Conservation (phyloP, 2,113 vertebrate species). For the Dicaeum eximium region DNA sequence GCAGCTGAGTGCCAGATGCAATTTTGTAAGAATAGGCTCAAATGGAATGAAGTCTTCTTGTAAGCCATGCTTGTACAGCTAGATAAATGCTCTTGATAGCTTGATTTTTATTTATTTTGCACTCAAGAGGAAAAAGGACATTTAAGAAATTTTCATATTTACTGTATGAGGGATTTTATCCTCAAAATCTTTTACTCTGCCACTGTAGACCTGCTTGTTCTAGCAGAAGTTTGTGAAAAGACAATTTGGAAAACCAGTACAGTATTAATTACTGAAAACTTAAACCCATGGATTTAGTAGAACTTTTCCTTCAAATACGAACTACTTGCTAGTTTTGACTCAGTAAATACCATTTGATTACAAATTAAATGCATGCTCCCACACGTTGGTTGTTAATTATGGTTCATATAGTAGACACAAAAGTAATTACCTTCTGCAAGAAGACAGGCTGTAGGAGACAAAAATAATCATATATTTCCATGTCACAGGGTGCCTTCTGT, state of each 20-base stretch:
- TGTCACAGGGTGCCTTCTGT: background rate
- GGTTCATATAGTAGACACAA: background rate
- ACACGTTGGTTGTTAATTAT: background rate
- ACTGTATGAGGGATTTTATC: background rate
- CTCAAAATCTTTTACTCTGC: background rate
- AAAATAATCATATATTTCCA: background rate
- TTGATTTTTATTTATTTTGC: background rate
- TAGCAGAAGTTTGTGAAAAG: background rate
- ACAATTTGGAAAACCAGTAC: background rate
- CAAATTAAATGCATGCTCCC: background rate
- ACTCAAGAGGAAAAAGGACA: background rate
- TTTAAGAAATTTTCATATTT: background rate
- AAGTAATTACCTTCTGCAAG: conserved; percentile 28
- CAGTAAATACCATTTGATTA: background rate
- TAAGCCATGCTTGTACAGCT: background rate
- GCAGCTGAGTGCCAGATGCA: background rate
- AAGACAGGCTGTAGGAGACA: background rate
- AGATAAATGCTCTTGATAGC: background rate
- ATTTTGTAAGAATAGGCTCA: conserved; percentile 11
- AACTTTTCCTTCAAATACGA: background rate
- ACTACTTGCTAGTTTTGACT: background rate
- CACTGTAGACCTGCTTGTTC: background rate
- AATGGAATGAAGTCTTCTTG: background rate
- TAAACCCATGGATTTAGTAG: background rate
- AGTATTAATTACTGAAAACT: background rate